These are phyloP conservation scores for Drosophila villosipedis DNA, from an alignment of 2,888 invertebrate genomes.

Conservation along the genomic window DNA sequence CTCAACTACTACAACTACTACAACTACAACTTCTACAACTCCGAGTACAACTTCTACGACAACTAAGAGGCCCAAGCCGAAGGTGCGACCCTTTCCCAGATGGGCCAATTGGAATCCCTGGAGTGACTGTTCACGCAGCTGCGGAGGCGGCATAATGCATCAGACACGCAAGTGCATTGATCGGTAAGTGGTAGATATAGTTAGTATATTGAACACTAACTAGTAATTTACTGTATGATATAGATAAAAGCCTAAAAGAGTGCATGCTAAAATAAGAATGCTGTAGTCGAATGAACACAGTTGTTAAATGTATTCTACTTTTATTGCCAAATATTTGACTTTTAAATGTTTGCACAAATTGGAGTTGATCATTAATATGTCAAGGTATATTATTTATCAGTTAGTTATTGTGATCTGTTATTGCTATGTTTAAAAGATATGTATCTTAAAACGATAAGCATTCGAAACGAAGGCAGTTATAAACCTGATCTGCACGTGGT, in stretches of 20 bases:
- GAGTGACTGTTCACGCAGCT: conserved; percentile 92
- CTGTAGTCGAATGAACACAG: not conserved
- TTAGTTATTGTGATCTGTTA: not conserved
- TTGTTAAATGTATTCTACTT: not conserved
- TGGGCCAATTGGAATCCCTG: conserved; percentile 94
- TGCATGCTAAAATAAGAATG: not conserved
- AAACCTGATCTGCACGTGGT: not conserved
- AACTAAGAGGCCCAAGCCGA: conserved; percentile 67
- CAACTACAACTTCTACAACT: conserved; percentile 3
- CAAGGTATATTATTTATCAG: not conserved
- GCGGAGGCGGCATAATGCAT: conserved; percentile 91
- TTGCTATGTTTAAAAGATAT: not conserved
- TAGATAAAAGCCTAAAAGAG: not conserved
- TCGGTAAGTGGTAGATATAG: conserved; percentile 68
- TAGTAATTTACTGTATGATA: not conserved
- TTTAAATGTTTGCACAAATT: not conserved
- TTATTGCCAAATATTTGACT: not conserved
- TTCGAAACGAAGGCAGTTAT: not conserved
- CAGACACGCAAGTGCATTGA: conserved; percentile 84
- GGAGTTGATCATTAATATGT: not conserved
- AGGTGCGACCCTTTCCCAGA: conserved; percentile 84
- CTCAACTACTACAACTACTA: conserved; percentile 10
- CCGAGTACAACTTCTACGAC: conserved; percentile 49
- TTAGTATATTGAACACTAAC: not conserved
- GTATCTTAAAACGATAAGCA: no score